A percentile compares a stretch with the other conserved stretches of the same genome.
Conservation (phyloP, 30 jellyfish, hydroid and myxozoan genomes). For the Hydractinia symbiolongicarpus region DNA sequence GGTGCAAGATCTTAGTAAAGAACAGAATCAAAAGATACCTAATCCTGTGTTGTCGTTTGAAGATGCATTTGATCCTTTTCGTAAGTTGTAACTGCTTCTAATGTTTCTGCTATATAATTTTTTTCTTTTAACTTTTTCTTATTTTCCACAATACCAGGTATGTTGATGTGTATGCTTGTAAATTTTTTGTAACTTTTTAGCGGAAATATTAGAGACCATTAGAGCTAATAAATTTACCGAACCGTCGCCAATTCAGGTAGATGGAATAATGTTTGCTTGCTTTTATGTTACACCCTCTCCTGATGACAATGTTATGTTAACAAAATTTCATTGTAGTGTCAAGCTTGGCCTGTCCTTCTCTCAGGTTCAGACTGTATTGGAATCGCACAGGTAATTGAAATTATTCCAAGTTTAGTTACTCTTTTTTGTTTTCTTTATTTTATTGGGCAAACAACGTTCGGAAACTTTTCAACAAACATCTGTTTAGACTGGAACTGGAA, state of each 20-base stretch:
- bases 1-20: conserved; percentile 33
- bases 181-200: conserved; percentile 31
- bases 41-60: conserved; percentile 81
- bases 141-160: neutral
- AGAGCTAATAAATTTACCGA: conserved; percentile 58
- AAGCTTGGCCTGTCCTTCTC: conserved; percentile 97
- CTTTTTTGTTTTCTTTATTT: neutral
- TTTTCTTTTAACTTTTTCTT: neutral
- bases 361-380: conserved; percentile 94
- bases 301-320: too few relatives aligned
- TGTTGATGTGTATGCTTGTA: neutral
- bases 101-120: neutral
- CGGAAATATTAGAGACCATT: conserved; percentile 86
- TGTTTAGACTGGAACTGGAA: conserved; percentile 99
- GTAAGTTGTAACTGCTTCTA: conserved; percentile 42
- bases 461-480: neutral
- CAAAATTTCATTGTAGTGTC: too few relatives aligned
- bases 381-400: conserved; percentile 82
- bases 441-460: neutral
- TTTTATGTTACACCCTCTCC: too few relatives aligned
- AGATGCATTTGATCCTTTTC: conserved; percentile 73
- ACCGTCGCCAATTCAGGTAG: conserved; percentile 96
- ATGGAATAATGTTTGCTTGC: too few relatives aligned
- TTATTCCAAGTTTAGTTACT: conserved; percentile 1
- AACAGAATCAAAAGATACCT: conserved; percentile 26